These are phyloP conservation scores for Limosa lapponica DNA, from an alignment of 2,797 vertebrate species.

Conservation along the genomic window DNA sequence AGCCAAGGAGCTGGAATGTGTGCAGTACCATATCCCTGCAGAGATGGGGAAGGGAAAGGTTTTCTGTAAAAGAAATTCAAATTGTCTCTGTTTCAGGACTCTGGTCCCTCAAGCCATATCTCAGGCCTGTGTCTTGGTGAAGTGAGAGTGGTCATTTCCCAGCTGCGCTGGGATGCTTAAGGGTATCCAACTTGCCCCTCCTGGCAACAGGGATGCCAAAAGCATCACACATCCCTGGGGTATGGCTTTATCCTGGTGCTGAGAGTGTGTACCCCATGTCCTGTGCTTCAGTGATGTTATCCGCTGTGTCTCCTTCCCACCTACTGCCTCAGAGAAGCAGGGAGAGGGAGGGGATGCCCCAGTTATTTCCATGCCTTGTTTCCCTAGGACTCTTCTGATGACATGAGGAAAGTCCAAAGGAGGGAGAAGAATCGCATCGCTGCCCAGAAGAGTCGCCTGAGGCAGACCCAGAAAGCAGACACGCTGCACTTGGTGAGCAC, in stretches of 20 bases:
- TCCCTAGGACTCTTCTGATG: slow-evolving; percentile 90
- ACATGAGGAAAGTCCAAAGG: slow-evolving; percentile 92
- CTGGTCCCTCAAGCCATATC: neutral
- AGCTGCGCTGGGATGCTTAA: neutral
- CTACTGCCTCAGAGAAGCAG: neutral
- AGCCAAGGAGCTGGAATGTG: neutral
- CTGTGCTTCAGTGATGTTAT: neutral
- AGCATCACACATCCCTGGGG: neutral
- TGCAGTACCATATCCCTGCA: neutral
- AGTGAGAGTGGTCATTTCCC: neutral
- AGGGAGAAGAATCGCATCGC: slow-evolving; percentile 97
- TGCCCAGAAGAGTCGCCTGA: slow-evolving; percentile 96
- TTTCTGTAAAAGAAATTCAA: neutral
- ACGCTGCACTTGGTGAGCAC: slow-evolving; percentile 93
- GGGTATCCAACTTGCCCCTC: neutral
- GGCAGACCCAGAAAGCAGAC: slow-evolving; percentile 97
- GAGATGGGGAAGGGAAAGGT: neutral
- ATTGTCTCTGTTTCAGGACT: neutral
- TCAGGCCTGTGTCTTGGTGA: neutral
- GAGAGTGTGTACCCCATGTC: neutral
- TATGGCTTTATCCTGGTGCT: neutral
- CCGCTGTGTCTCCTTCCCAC: neutral
- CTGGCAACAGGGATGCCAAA: neutral
- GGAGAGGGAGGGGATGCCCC: neutral
- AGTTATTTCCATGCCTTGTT: neutral